A percentile compares a stretch with the other conserved stretches of the same genome.
These are phyloP conservation scores for Paramormyrops hopkinsi DNA, from an alignment of 2,797 vertebrate species.

Conservation along the genomic window DNA sequence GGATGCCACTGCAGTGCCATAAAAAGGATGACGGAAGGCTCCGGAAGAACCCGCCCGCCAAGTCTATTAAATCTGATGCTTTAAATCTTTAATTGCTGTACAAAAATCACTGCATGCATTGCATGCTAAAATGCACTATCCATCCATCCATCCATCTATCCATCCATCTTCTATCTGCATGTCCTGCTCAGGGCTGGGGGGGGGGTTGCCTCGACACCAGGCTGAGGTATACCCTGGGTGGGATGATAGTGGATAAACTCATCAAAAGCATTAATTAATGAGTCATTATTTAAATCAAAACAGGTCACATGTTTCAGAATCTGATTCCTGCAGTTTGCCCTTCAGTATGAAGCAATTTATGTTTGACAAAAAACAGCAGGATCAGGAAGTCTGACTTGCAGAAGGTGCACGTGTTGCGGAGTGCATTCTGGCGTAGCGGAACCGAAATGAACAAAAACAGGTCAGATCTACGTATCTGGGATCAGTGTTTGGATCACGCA, in stretches of 20 bases:
- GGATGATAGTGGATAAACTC: neutral
- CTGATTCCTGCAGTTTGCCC: neutral
- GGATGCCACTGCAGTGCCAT: neutral
- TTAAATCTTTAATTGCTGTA: neutral
- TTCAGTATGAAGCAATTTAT: neutral
- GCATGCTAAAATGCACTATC: neutral
- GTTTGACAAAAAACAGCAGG: neutral
- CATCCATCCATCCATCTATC: neutral
- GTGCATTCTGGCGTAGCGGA: neutral
- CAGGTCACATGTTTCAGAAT: neutral
- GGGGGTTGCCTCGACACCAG: neutral
- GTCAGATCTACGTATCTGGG: neutral
- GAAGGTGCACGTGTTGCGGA: neutral
- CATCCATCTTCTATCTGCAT: neutral
- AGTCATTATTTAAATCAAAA: neutral
- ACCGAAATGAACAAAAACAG: neutral
- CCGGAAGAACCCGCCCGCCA: neutral
- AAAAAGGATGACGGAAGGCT: neutral
- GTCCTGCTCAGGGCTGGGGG: neutral
- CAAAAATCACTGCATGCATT: neutral
- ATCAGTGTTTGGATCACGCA: neutral
- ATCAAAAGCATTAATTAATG: neutral
- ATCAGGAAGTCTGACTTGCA: neutral
- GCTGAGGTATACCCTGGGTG: neutral
- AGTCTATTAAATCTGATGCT: neutral